Base-by-base conservation (phyloP, 2,797 vertebrate species). In the Myotis myotis region DNA sequence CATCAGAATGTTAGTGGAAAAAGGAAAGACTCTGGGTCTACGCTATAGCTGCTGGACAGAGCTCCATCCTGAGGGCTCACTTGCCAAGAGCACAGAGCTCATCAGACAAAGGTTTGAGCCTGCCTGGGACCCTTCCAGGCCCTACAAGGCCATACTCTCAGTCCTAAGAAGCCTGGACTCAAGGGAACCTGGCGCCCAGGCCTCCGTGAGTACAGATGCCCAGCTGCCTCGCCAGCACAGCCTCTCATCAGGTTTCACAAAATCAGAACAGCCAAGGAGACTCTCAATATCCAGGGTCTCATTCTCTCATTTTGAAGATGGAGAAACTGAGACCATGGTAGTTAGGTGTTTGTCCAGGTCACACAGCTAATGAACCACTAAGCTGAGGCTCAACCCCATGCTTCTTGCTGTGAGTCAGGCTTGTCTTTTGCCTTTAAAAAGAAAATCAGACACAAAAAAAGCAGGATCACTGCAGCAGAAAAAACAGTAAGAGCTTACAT, bases 161-260 rank as follows among this genome's bases (percentile, higher is more conserved):
- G 90, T 83, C 80, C 76, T 87, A 33, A 93, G 91, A 95, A 68
- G 2, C 5, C 44, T 17, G 57, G 33, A 44, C 78, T 93, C 51
- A 38, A 16, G 33, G 51, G 51, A 41, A 33, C 53, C 51, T 36
- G 44, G 17, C 0, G 0, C 23, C 1, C 28, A 15, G 62, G 33
- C 17, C 47, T 36, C n/a, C 3, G 6, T 1, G 16, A 70, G 38
- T 16, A 17, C 28, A 28, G 41, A 41, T 3, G 1, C 16, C 20
- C 8, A 75, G 15, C 16, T 68, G 3, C 33, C 13, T 86, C 0
- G 0, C 25, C 25, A 41, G 83, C 66, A 88, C 9, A 41, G 68
- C 1, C 1, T 22, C 51, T 81, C 60, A 20, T 19, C 55, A 22
- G 11, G 3, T 84, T 85, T 49, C 36, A 33, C 66, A 85, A 30